These are phyloP conservation scores for Solea solea DNA, from an alignment of 2,113 vertebrate species.

Conservation along the genomic window DNA sequence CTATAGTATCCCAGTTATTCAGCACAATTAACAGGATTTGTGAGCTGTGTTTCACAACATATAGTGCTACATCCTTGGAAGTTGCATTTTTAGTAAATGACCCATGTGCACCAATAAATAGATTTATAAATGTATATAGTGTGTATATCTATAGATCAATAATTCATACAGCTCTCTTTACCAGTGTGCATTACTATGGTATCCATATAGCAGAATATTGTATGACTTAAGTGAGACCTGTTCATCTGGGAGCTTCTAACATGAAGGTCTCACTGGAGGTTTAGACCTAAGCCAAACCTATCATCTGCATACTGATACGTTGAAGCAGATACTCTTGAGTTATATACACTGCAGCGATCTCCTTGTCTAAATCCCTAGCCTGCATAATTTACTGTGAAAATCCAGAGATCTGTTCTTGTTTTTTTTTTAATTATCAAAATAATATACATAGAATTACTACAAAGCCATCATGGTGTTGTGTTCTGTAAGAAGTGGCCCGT, in stretches of 20 bases:
- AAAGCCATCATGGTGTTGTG: constrained; percentile 30
- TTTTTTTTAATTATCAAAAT: constrained; percentile 10
- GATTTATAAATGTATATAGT: not conserved
- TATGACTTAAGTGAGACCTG: constrained; percentile 8
- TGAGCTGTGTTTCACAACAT: not conserved
- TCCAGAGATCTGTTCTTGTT: constrained; percentile 18
- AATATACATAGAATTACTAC: constrained; percentile 20
- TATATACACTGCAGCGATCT: constrained; percentile 8
- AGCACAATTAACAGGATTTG: too few species aligned
- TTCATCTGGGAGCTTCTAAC: constrained; percentile 25
- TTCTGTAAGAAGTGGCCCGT: constrained; percentile 6
- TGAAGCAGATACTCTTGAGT: not conserved
- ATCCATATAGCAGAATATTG: constrained; percentile 27
- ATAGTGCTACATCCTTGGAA: not conserved
- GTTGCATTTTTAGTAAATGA: constrained; percentile 8
- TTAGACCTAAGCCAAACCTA: not conserved
- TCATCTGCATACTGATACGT: constrained; percentile 10
- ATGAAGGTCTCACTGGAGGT: constrained; percentile 6
- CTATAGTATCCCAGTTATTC: too few species aligned
- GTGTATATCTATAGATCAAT: constrained; percentile 31
- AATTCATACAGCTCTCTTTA: constrained; percentile 35
- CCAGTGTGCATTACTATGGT: constrained; percentile 25
- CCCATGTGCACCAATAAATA: constrained; percentile 38
- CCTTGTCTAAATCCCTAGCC: not conserved
- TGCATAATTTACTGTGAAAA: constrained; percentile 3